phyloP scores from a whole-genome alignment of 1,140 invertebrate species.

The Drosophila burlai region DNA sequence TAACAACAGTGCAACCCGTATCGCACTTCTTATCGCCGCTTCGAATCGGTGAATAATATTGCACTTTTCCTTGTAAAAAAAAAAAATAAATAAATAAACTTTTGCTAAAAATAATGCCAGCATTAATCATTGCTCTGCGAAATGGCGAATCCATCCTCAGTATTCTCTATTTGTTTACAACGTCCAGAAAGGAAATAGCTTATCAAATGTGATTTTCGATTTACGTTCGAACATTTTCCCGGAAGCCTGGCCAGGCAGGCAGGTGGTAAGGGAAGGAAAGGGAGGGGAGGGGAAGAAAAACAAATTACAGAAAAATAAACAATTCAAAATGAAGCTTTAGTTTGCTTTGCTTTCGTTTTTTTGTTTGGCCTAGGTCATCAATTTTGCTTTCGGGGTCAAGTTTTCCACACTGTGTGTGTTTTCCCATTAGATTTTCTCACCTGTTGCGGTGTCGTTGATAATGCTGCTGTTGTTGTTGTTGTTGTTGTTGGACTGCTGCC shows the following conservation, averaged over 20 bases:
- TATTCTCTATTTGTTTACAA: slow-evolving; percentile 15
- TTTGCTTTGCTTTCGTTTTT: slow-evolving; percentile 6
- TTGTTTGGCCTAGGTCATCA: slow-evolving; percentile 63
- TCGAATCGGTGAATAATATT: slow-evolving; percentile 5
- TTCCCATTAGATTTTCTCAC: slow-evolving; percentile 38
- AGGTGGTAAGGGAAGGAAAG: not conserved
- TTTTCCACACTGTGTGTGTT: not conserved
- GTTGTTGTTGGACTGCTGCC: slow-evolving; percentile 35
- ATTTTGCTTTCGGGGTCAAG: slow-evolving; percentile 32
- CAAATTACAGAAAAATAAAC: slow-evolving; percentile 33
- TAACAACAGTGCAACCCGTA: slow-evolving; percentile 3
- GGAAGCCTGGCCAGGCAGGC: not conserved
- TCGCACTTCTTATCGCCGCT: not conserved
- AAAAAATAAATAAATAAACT: not conserved
- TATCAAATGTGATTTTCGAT: slow-evolving; percentile 16
- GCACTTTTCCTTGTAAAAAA: slow-evolving; percentile 5
- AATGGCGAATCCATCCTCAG: slow-evolving; percentile 15
- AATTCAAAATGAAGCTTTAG: slow-evolving; percentile 1
- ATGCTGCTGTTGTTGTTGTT: not conserved
- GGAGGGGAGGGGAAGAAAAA: not conserved
- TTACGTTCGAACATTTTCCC: slow-evolving; percentile 17
- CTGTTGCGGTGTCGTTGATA: slow-evolving; percentile 50
- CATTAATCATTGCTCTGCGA: slow-evolving; percentile 30
- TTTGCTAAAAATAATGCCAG: not conserved
- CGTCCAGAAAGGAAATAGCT: slow-evolving; percentile 16